These are phyloP conservation scores for Hydropsyche betteni DNA, from an alignment of 2,888 invertebrate genomes.

Conservation along the genomic window DNA sequence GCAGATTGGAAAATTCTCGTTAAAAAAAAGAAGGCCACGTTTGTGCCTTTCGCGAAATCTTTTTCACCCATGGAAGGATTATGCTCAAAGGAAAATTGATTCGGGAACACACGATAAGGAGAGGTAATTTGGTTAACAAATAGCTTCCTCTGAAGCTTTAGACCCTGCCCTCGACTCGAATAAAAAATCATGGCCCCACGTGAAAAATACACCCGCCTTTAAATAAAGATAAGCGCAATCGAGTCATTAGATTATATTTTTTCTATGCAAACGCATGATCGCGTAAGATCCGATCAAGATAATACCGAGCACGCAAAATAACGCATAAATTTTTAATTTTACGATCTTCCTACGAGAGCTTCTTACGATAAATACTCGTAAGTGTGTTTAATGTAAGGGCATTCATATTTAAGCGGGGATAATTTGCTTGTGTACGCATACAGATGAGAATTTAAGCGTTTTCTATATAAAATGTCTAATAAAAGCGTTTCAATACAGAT, in stretches of 20 bases:
- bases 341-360: too few species aligned
- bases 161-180: constrained; percentile 8
- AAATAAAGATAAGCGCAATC: constrained; percentile 13
- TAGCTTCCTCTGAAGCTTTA: constrained; percentile 14
- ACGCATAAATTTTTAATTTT: too few species aligned
- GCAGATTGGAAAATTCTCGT: constrained; percentile 25
- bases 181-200: constrained; percentile 16
- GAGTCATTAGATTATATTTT: not conserved
- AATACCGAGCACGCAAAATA: too few species aligned
- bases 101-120: constrained; percentile 34
- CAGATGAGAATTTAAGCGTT: too few species aligned
- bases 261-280: too few species aligned
- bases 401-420: too few species aligned
- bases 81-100: constrained; percentile 43
- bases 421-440: too few species aligned
- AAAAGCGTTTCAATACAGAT: too few species aligned
- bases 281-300: too few species aligned
- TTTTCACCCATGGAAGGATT: constrained; percentile 36
- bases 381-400: too few species aligned
- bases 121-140: constrained; percentile 36
- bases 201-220: constrained; percentile 9
- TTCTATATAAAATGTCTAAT: too few species aligned
- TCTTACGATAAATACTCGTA: too few species aligned
- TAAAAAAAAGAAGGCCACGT: constrained; percentile 2
- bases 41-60: constrained; percentile 32